Evolutionary conservation across 2,888 invertebrate species (phyloP), one percentile per base, ranked within the genome.

Genomic region (Troilus luridus): DNA sequence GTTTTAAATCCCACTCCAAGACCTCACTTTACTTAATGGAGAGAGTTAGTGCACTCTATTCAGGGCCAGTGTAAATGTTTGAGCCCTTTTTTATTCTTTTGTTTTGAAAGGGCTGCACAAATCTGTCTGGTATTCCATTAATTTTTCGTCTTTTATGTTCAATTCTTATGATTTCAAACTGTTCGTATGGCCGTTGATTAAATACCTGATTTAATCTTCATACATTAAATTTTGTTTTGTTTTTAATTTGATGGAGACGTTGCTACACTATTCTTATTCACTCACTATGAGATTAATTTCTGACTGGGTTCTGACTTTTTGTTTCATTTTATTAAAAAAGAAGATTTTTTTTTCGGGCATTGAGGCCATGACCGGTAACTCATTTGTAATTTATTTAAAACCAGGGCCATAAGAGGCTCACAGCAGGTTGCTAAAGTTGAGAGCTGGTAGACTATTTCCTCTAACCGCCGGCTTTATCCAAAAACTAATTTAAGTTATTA

Each of bases 21-120:
- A 77, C 72, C 72, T 27, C 72, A 77, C 72, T 77, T 41, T 27
- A 41, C 27, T 77, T 77, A 77, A 77, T 77, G 72, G 72, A 77
- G 67, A 67, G 72, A 77, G 72, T 77, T 77, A 41, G 7, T 41
- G 72, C 72, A 77, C 72, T 19, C 72, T 77, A 77, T 77, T 77
- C 72, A 77, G 17, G 17, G 41, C 72, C 72, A 77, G 41, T 77
- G 27, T 77, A 77, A 77, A 77, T 77, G 72, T 77, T 77, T 77
- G 72, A 77, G 41, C 19, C 17, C 41, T 27, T 60, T 77, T 77
- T 77, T 77, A 17, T 27, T 77, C 14, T 27, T 77, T 41, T 77
- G 7, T 27, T 14, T 27, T 77, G 72, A 27, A 17, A 77, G 14
- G 17, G 72, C 19, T 77, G 72, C 72, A 77, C 72, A 77, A 77